Base-by-base conservation (phyloP, 2,797 vertebrate species). In the Mallotus villosus region DNA sequence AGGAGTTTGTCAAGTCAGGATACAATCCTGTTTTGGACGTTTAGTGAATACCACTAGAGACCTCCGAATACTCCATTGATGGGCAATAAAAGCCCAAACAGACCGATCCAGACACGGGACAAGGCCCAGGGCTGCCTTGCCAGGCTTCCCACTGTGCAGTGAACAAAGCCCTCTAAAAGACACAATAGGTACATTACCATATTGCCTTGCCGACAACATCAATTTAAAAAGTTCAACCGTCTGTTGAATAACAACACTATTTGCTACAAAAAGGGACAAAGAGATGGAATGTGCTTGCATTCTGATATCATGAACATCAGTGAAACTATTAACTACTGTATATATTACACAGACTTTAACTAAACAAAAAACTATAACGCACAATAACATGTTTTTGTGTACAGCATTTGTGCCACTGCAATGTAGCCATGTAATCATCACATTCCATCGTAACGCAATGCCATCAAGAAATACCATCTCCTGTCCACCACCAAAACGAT, bases 171-270 rank as follows among this genome's bases (percentile, higher is more conserved):
- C 57, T 11, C 21, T 2, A 3, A 24, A 24, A 8, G 57, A 12
- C 7, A 24, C 21, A 24, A 59, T 2, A 53, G 19, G 16, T 19
- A 19, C 16, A n/a, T n/a, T n/a, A 55, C 16, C 51, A n/a, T 17
- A n/a, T n/a, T 55, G 16, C 51, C 16, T 17, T 55, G 51, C 41
- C 41, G 51, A 59, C 57, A 21, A 21, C 57, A 59, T 59, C 57
- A 22, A 59, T 22, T 21, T 7, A 1, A 6, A 59, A 59, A 59
- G 57, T 59, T 25, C n/a, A 59, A 21, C 22, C 2, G 22, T 5
- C 21, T 24, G 57, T 24, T 59, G 57, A 59, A 59, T 59, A 66
- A 61, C 22, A 34, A 64, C 62, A 73, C 74, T 49, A 29, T 68
- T 53, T 22, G n/a, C 55, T 2, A 12, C 41, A 12, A 12, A 14